Evolutionary conservation across 1,140 invertebrate genomes (phyloP).

Genomic region (Zaprionus davidi): DNA sequence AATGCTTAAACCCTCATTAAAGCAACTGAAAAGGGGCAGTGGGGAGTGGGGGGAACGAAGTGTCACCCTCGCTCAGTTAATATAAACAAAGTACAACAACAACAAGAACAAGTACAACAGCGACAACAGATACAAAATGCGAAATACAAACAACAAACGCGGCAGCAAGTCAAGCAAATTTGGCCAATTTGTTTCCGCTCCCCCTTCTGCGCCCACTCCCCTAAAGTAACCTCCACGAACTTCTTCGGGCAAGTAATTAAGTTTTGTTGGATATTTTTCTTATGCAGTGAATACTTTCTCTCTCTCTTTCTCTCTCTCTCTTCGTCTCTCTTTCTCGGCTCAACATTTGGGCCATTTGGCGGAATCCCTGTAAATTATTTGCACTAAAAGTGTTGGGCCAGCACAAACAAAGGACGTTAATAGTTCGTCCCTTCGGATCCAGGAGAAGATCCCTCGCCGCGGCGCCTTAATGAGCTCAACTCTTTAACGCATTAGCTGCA

Average conservation of each 20-base stretch:
- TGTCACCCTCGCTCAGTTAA: conserved; percentile 79
- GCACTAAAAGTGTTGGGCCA: conserved; percentile 43
- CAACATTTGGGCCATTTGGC: conserved; percentile 41
- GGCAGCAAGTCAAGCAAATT: conserved; percentile 77
- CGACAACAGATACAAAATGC: conserved; percentile 42
- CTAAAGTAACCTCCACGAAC: not conserved
- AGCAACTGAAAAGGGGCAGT: conserved; percentile 52
- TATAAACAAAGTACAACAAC: conserved; percentile 72
- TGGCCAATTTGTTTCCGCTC: conserved; percentile 72
- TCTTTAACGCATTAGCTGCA: conserved; percentile 73
- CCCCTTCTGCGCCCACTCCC: not conserved
- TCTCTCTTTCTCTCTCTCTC: not conserved
- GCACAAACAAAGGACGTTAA: conserved; percentile 64
- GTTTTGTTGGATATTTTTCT: conserved; percentile 79
- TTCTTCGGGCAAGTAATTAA: conserved; percentile 66
- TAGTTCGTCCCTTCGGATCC: conserved; percentile 45
- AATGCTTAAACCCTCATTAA: conserved; percentile 82
- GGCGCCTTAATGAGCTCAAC: conserved; percentile 63
- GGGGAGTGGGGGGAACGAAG: conserved; percentile 27
- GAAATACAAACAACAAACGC: conserved; percentile 65
- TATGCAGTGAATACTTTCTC: conserved; percentile 41
- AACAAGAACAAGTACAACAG: conserved; percentile 51
- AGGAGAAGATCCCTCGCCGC: conserved; percentile 12
- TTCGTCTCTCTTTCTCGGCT: conserved; percentile 3
- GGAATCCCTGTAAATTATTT: conserved; percentile 64